Conservation (phyloP, 2,888 invertebrate genomes). For the Lypha dubia region DNA sequence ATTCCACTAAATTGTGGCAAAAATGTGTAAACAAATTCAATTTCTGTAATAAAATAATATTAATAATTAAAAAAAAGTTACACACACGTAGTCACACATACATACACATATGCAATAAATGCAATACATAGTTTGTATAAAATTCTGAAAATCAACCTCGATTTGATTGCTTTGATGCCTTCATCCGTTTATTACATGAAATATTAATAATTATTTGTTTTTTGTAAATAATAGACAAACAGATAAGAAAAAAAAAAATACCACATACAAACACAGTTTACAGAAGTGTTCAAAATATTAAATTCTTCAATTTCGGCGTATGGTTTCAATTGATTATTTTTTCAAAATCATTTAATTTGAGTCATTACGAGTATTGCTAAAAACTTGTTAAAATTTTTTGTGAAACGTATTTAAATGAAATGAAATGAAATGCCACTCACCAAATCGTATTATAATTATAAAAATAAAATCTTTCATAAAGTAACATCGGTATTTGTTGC, state of each 20-base stretch:
- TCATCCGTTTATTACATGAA: constrained; percentile 26
- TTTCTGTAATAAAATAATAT: neutral
- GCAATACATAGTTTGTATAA: neutral
- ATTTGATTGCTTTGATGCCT: constrained; percentile 37
- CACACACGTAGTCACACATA: neutral
- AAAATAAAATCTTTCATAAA: too few species aligned
- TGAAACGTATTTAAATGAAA: too few species aligned
- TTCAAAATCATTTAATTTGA: too few species aligned
- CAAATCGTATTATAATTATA: too few species aligned
- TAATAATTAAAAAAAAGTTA: neutral
- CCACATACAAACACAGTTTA: neutral
- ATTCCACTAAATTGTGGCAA: constrained; percentile 67
- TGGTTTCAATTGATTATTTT: too few species aligned
- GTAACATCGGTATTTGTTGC: too few species aligned
- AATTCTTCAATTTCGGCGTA: too few species aligned
- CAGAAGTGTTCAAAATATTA: neutral
- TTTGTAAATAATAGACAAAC: neutral
- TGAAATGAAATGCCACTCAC: too few species aligned
- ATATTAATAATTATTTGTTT: constrained; percentile 33
- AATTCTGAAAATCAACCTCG: neutral
- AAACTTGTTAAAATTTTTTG: too few species aligned
- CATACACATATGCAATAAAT: neutral
- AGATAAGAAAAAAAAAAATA: neutral
- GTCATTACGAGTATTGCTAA: too few species aligned
- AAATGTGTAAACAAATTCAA: neutral